Conservation (phyloP, 2,113 vertebrate genomes). For the Bettongia penicillata region DNA sequence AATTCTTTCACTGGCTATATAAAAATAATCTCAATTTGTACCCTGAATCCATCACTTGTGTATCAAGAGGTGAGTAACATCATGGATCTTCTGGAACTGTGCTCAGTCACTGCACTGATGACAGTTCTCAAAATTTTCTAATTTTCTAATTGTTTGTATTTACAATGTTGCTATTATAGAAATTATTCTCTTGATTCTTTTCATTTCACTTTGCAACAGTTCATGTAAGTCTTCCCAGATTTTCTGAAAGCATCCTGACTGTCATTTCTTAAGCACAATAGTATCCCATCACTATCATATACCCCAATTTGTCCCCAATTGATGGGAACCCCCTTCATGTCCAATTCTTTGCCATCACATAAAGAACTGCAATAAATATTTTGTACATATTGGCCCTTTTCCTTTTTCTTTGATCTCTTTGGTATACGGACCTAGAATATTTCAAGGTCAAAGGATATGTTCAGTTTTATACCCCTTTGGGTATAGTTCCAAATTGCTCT, state of each 20-base stretch:
- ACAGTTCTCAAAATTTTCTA: neutral
- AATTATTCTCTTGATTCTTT: neutral
- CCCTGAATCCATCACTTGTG: neutral
- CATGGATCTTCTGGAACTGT: neutral
- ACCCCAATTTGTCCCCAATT: neutral
- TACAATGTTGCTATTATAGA: neutral
- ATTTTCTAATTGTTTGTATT: neutral
- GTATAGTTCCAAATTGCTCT: neutral
- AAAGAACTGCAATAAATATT: neutral
- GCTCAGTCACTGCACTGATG: neutral
- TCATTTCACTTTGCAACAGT: neutral
- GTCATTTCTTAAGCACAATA: neutral
- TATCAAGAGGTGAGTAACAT: neutral
- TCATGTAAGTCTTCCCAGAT: neutral
- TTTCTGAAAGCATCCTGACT: neutral
- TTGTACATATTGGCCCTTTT: neutral
- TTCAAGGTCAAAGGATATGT: neutral
- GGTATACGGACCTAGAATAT: neutral
- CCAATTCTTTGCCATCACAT: neutral
- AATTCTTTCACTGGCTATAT: neutral
- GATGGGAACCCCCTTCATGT: neutral
- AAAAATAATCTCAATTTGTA: neutral
- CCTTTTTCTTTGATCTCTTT: neutral
- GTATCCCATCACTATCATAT: neutral
- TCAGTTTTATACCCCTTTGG: neutral